Percentiles rank a stretch among this genome's conserved stretches.
Conservation (phyloP, 2,888 invertebrate species). For the Formica aserva region DNA sequence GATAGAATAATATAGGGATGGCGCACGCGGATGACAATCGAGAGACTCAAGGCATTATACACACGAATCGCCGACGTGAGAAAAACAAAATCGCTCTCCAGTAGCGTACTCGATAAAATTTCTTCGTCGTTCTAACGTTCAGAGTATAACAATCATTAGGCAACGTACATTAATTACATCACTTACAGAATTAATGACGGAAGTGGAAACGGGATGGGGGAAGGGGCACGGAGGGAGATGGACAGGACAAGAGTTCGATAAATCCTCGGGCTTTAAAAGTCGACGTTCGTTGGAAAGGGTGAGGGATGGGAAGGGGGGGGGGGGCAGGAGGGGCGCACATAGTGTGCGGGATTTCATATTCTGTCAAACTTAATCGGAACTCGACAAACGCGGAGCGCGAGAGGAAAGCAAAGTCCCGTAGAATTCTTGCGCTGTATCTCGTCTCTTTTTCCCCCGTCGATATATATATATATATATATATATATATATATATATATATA, state of each 20-base stretch:
- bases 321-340: constrained; percentile 51
- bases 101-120: constrained; percentile 80
- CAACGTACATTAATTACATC: constrained; percentile 77
- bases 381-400: constrained; percentile 76
- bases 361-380: constrained; percentile 84
- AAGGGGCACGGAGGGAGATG: background rate
- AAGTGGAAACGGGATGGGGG: constrained; percentile 60
- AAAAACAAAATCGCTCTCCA: constrained; percentile 80
- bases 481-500: no score
- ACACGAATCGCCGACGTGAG: constrained; percentile 60
- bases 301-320: constrained; percentile 35
- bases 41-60: constrained; percentile 49
- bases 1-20: background rate
- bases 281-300: constrained; percentile 23
- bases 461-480: no score
- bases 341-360: constrained; percentile 75
- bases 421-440: background rate
- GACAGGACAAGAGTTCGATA: background rate
- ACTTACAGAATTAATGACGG: constrained; percentile 62
- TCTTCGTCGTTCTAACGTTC: constrained; percentile 75
- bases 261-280: constrained; percentile 11
- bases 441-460: background rate
- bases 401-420: constrained; percentile 55
- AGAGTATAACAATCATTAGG: constrained; percentile 74
- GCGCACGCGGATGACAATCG: constrained; percentile 32